phyloP scores from a whole-genome alignment of 2,113 vertebrate species.

The Fulica atra region DNA sequence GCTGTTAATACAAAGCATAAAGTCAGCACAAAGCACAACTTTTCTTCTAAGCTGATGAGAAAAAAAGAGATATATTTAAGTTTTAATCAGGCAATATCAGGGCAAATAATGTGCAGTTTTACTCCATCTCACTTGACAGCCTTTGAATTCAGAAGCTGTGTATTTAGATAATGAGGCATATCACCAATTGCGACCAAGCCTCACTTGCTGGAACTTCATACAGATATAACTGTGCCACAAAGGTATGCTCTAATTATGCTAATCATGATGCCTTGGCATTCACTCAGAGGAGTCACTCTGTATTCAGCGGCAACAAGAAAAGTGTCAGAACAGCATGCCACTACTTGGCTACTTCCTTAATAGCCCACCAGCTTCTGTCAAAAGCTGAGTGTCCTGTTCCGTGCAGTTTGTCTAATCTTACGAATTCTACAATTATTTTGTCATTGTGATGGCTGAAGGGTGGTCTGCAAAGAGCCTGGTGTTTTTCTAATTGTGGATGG shows the following conservation, averaged over 20 bases:
- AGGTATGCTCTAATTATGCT: conserved; percentile 73
- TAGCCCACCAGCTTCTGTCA: conserved; percentile 71
- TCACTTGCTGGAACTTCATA: conserved; percentile 35
- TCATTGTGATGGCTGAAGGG: conserved; percentile 65
- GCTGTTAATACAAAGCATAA: background rate
- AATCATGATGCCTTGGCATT: conserved; percentile 58
- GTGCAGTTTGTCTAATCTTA: conserved; percentile 67
- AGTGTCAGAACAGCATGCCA: conserved; percentile 72
- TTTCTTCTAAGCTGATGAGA: background rate
- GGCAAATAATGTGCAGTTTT: background rate
- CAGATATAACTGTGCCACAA: conserved; percentile 47
- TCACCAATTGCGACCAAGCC: conserved; percentile 43
- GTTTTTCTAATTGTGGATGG: conserved; percentile 41
- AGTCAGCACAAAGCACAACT: background rate
- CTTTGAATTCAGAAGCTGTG: background rate
- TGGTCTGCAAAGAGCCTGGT: conserved; percentile 41
- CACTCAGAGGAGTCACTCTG: conserved; percentile 57
- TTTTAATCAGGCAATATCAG: background rate
- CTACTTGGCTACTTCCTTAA: conserved; percentile 73
- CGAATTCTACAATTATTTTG: conserved; percentile 76
- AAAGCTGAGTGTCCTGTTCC: conserved; percentile 65
- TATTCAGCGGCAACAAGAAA: conserved; percentile 36
- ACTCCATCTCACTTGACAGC: background rate
- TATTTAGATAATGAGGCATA: conserved; percentile 19
- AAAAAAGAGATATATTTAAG: background rate